Base-by-base conservation (phyloP, 1,140 invertebrate genomes). In the Lanistes nyassanus region DNA sequence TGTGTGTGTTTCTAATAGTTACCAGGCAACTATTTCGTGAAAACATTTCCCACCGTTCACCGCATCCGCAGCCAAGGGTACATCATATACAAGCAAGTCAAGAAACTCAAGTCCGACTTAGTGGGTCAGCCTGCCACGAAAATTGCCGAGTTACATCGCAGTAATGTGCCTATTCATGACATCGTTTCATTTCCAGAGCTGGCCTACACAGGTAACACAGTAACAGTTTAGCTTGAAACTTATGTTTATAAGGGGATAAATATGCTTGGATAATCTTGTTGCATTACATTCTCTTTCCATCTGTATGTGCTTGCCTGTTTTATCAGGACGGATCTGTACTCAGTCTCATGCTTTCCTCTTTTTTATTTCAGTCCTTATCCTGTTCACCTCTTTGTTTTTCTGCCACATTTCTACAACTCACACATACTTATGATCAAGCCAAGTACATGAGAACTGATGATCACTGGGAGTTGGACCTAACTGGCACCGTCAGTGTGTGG, bases 61-160 rank as follows among this genome's bases (percentile, higher is more conserved):
- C 71, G 82, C 7, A 79, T 85, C 9, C 26, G 58, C 36, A 86
- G 85, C 74, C 83, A 85, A 56, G 85, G 85, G 37, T 86, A 85
- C 71, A 79, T 86, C 19, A 19, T 84, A 21, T 86, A 85, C 74
- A 78, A 80, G 42, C 47, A 76, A 51, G 47, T 74, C 13, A 82
- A 80, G 72, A 74, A 77, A 34, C 64, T 85, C 53, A 86, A 84
- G 53, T n/a, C 75, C 36, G 80, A 84, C 56, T 83, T 73, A 62
- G 37, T 67, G 23, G 81, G 77, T 9, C 51, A 74, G 64, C 36
- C 72, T 29, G 68, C 75, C 5, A 39, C 72, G 26, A 79, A 79
- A 31, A 76, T 84, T 23, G 77, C 70, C 3, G 62, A 70, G n/a
- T 51, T 82, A 21, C 70, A 79, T 23, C 77, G 76, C 34, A 55